Percentiles rank a stretch among this genome's conserved stretches.
Evolutionary conservation across 1,140 invertebrate genomes (phyloP).

Genomic region (Homarus americanus): DNA sequence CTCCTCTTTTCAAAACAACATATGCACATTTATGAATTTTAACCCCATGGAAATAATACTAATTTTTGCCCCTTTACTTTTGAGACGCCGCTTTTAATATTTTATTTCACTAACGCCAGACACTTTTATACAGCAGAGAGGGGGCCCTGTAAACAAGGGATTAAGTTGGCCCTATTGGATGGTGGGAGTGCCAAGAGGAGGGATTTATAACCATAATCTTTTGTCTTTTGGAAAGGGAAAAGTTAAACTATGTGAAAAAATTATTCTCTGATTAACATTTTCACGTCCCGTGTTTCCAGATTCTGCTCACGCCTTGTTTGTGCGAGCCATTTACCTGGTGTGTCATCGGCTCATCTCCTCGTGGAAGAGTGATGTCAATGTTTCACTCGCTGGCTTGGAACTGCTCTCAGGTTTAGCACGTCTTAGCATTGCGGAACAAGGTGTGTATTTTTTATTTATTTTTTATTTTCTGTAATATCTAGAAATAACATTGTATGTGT

Average conservation of each 20-base stretch:
- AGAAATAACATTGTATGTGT: slow-evolving; percentile 52
- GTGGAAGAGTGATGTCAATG: slow-evolving; percentile 97
- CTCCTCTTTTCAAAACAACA: no score
- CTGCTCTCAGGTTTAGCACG: slow-evolving; percentile 92
- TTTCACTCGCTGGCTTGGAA: slow-evolving; percentile 95
- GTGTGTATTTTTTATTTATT: slow-evolving; percentile 39
- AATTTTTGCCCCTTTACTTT: no score
- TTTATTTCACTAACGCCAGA: no score
- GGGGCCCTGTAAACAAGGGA: no score
- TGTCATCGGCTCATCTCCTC: slow-evolving; percentile 96
- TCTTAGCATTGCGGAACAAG: slow-evolving; percentile 90
- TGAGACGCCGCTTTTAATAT: no score
- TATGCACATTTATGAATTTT: no score
- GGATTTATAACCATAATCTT: no score
- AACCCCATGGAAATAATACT: no score
- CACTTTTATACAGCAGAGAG: no score
- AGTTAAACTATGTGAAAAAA: background rate
- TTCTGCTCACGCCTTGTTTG: slow-evolving; percentile 65
- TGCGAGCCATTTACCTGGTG: slow-evolving; percentile 90
- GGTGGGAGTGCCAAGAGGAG: no score
- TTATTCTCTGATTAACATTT: background rate
- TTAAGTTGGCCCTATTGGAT: no score
- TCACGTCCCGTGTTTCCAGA: slow-evolving; percentile 16
- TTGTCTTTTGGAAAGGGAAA: background rate
- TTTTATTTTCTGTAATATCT: background rate